Evolutionary conservation across 1,140 invertebrate genomes (phyloP), one percentile per base, ranked within the genome.

Genomic region (Papilio glaucus): DNA sequence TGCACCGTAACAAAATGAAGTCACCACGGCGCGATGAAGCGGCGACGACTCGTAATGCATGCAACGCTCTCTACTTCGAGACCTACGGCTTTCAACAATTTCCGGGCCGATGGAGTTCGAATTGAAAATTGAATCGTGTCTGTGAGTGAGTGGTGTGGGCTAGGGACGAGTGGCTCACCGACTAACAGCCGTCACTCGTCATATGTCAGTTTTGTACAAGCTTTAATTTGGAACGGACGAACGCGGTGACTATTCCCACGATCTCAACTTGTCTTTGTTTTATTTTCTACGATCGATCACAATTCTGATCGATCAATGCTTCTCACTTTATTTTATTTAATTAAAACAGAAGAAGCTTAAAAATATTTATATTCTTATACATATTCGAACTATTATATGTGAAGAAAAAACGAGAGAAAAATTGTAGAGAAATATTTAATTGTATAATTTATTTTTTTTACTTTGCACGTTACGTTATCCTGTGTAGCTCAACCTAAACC

Each of bases 61-160:
- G 65, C 72, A 65, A 65, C 38, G 49, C 39, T 68, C 53, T 37
- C 67, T 33, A 67, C 68, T 13, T 71, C 29, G 71, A 68, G 39
- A 71, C 61, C 72, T 76, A 78, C 67, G 72, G 80, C 70, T 82
- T 80, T 78, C 65, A 73, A 80, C 76, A 79, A 82, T 82, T 82
- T 82, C 80, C 80, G 78, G 57, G 49, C 71, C 68, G 74, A 76
- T 69, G 45, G 42, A 62, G 73, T 72, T 68, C 71, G 68, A 26
- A 61, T 62, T 39, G 74, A 79, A 82, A 81, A 82, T 82, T 82
- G 77, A 82, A 79, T 79, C 68, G 53, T 57, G 49, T 41, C 72
- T 39, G 68, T 69, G 49, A 49, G 45, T 13, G 65, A 69, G 67
- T 65, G 37, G 62, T 65, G 37, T 13, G 62, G 15, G 62, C 62